Evolutionary conservation across 2,113 vertebrate species (phyloP).

Genomic region (Oceanites oceanicus): DNA sequence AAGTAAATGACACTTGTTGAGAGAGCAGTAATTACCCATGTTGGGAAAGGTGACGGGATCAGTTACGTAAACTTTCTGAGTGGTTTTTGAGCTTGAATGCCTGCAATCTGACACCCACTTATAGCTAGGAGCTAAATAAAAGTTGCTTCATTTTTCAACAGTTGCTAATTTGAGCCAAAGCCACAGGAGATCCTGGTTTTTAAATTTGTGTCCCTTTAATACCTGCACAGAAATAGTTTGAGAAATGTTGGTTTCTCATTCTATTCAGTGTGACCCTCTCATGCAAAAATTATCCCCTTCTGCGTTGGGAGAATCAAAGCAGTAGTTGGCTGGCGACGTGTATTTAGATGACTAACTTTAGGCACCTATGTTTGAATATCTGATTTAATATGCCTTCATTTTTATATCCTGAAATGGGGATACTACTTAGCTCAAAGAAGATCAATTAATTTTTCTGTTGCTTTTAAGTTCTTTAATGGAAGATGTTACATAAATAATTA

Average conservation of each 20-base stretch:
- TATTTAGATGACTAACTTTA: not conserved
- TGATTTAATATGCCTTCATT: not conserved
- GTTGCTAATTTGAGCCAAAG: not conserved
- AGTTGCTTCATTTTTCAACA: not conserved
- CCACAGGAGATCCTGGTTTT: not conserved
- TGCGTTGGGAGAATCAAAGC: not conserved
- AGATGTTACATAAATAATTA: conserved; percentile 22
- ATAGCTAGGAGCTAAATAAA: not conserved
- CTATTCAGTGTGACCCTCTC: not conserved
- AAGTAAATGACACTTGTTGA: not conserved
- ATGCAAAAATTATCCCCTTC: not conserved
- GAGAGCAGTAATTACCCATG: not conserved
- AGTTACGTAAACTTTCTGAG: not conserved
- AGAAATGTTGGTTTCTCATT: not conserved
- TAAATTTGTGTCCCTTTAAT: not conserved
- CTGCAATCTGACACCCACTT: not conserved
- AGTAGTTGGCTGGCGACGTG: not conserved
- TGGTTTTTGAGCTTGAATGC: not conserved
- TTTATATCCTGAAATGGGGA: not conserved
- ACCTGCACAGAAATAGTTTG: not conserved
- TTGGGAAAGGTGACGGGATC: not conserved
- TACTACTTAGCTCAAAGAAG: not conserved
- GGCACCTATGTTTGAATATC: not conserved
- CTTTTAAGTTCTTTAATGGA: conserved; percentile 41
- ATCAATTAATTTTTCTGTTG: not conserved